Evolutionary conservation across 2,797 vertebrate species (phyloP), one percentile per base, ranked within the genome.

Genomic region (Labeo calbasu): DNA sequence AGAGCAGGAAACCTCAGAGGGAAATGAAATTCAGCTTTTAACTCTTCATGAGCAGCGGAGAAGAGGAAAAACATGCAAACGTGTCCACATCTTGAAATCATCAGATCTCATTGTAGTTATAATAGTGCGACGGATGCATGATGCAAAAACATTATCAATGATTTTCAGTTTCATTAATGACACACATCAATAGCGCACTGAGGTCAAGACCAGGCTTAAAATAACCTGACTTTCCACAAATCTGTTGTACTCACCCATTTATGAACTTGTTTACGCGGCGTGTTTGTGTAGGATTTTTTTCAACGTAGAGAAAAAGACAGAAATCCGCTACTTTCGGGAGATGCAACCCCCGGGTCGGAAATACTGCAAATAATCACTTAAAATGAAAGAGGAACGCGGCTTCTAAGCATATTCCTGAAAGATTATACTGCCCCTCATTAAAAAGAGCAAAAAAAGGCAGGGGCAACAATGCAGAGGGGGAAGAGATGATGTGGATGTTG

Each of bases 11-110:
- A 84, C 75, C 69, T 72, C 77, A 32, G 77, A 51, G 80, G 36
- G 77, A 70, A 82, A 78, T 65, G 19, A 83, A 83, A 75, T 83
- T 51, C 81, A 59, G 59, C 23, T 46, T 78, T 86, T 83, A 86
- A 86, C 82, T 80, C 70, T 86, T 81, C 40, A n/a, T 11, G 73
- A 55, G 73, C 32, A 43, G 61, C 21, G 25, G 11, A 73, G 57
- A 40, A n/a, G 70, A 76, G 5, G 15, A 25, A 66, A 25, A 73
- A 85, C 73, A 76, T 76, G 88, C 55, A 89, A 87, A 89, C 87
- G 88, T 89, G 88, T 88, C 88, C 86, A 88, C 87, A 88, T 88
- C 84, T 88, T 89, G 85, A 88, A 86, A 70, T 77, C n/a, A 86
- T 86, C 84, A 53, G 25, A 73, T 55, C 53, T 51, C 25, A 14